Conservation (phyloP, 2,113 vertebrate species). For the Copsychus sechellarum region DNA sequence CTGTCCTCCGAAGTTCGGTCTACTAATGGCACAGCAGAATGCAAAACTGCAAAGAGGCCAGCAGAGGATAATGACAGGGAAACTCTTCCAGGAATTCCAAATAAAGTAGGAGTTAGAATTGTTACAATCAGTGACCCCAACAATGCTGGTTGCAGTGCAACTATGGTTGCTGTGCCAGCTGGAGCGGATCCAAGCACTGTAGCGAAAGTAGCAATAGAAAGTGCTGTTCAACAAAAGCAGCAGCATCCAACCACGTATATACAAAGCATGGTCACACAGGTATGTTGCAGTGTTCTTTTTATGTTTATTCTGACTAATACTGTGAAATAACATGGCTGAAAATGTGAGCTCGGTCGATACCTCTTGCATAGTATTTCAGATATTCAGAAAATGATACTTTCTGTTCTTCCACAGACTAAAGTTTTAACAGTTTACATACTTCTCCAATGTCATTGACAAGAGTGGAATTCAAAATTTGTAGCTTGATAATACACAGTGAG, state of each 20-base stretch:
- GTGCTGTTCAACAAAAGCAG: conserved; percentile 95
- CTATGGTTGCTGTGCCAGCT: conserved; percentile 98
- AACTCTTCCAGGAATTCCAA: conserved; percentile 89
- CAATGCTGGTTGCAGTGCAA: conserved; percentile 95
- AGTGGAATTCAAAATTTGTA: background rate
- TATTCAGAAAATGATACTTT: background rate
- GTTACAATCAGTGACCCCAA: conserved; percentile 99
- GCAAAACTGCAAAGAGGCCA: conserved; percentile 90
- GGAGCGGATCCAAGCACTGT: conserved; percentile 98
- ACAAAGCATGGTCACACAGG: conserved; percentile 84
- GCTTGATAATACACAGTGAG: background rate
- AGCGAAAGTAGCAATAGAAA: conserved; percentile 99
- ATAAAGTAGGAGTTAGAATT: conserved; percentile 97
- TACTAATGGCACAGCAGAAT: conserved; percentile 89
- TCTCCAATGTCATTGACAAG: background rate
- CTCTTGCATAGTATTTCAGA: background rate
- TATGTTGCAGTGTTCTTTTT: conserved; percentile 74
- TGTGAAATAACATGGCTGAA: background rate
- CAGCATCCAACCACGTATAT: conserved; percentile 83
- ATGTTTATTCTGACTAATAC: conserved; percentile 5
- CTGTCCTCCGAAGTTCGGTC: conserved; percentile 79
- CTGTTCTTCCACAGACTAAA: background rate
- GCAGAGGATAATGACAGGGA: conserved; percentile 88
- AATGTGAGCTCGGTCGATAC: background rate
- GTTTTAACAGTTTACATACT: background rate